Evolutionary conservation across 2,888 invertebrate genomes (phyloP).

Genomic region (Drosophila dives): DNA sequence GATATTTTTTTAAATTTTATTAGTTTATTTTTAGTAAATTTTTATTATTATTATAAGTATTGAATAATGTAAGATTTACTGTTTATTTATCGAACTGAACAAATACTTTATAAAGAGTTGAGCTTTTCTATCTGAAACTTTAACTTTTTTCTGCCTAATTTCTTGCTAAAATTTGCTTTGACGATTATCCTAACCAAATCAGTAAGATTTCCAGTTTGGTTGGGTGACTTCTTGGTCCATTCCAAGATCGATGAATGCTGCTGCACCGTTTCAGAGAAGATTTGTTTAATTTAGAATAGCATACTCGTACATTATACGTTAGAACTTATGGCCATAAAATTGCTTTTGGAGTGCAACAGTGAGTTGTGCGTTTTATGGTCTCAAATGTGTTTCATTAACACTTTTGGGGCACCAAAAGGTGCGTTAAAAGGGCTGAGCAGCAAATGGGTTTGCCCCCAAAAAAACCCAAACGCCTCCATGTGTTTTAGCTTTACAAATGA

Average conservation of each 20-base stretch:
- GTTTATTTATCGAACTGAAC: too few species aligned
- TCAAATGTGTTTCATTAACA: slow-evolving; percentile 78
- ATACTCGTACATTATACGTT: slow-evolving; percentile 13
- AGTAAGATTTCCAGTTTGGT: background rate
- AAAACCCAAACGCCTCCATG: slow-evolving; percentile 14
- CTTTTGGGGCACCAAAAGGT: slow-evolving; percentile 67
- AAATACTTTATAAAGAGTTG: too few species aligned
- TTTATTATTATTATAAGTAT: background rate
- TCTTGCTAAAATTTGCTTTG: background rate
- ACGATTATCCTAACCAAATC: background rate
- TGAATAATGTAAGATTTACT: background rate
- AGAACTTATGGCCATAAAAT: slow-evolving; percentile 25
- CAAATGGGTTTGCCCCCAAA: background rate
- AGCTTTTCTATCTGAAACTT: background rate
- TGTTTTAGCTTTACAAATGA: slow-evolving; percentile 75
- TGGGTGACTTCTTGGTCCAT: background rate
- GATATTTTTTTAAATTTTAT: background rate
- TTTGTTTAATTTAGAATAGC: slow-evolving; percentile 12
- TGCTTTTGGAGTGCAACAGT: slow-evolving; percentile 29
- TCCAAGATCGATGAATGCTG: background rate
- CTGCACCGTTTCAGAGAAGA: background rate
- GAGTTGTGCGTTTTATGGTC: slow-evolving; percentile 47
- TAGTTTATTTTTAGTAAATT: background rate
- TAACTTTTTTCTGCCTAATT: background rate
- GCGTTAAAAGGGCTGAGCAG: slow-evolving; percentile 58